These are phyloP conservation scores for Antitype chi DNA, from an alignment of 2,888 invertebrate species.

Conservation along the genomic window DNA sequence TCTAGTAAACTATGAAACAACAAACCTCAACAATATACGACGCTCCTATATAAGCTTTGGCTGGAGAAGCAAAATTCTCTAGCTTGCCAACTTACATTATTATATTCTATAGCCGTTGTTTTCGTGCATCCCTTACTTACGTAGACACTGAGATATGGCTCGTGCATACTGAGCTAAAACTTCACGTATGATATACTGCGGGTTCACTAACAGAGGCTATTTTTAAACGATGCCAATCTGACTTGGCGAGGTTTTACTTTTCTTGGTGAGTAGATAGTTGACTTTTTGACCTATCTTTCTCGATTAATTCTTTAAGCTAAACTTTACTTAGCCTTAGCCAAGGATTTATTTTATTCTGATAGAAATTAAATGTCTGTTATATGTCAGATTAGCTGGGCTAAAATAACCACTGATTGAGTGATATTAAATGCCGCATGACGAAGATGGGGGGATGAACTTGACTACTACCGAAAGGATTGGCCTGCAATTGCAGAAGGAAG, in stretches of 20 bases:
- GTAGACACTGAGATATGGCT: slow-evolving; percentile 66
- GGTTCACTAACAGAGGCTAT: slow-evolving; percentile 40
- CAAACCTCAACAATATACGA: slow-evolving; percentile 54
- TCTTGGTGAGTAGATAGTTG: slow-evolving; percentile 1
- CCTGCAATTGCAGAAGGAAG: background rate
- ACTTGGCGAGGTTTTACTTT: slow-evolving; percentile 28
- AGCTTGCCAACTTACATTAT: slow-evolving; percentile 66
- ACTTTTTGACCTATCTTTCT: slow-evolving; percentile 3
- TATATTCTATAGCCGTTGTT: slow-evolving; percentile 68
- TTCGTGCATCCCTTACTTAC: slow-evolving; percentile 67
- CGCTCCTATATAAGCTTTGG: slow-evolving; percentile 59
- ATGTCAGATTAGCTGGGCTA: background rate
- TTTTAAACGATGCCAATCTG: slow-evolving; percentile 51
- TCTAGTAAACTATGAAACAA: slow-evolving; percentile 53
- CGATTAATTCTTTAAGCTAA: background rate
- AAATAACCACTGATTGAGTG: background rate
- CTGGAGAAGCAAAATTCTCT: slow-evolving; percentile 53
- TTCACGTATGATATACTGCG: slow-evolving; percentile 58
- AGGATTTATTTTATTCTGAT: background rate
- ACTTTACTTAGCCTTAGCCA: background rate
- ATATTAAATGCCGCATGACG: background rate
- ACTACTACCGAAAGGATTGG: background rate
- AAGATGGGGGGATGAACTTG: background rate
- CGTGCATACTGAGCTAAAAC: slow-evolving; percentile 65
- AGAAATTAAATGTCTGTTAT: background rate